These are phyloP conservation scores for Tinea pellionella DNA, from an alignment of 2,888 invertebrate genomes.

Conservation along the genomic window DNA sequence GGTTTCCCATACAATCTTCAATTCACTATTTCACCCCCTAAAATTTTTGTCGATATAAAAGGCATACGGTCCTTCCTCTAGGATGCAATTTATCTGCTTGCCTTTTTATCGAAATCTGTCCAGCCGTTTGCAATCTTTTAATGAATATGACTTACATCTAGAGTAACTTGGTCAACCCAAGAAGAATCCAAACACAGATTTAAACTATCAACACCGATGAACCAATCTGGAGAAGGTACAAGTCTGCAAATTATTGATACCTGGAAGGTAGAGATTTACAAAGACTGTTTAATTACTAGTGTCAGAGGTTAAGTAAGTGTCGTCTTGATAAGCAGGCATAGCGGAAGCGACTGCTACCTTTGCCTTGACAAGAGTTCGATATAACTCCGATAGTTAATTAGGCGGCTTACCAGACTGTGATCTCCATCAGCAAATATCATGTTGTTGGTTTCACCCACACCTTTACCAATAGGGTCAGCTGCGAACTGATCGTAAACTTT, in stretches of 20 bases:
- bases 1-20: too few species aligned
- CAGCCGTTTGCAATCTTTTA: too few species aligned
- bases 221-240: constrained; percentile 78
- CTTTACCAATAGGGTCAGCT: constrained; percentile 77
- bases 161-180: constrained; percentile 66
- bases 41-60: too few species aligned
- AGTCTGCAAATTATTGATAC: constrained; percentile 69
- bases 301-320: too few species aligned
- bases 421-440: constrained; percentile 89
- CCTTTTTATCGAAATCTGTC: too few species aligned
- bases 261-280: constrained; percentile 34
- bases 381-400: too few species aligned
- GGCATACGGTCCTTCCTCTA: too few species aligned
- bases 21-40: too few species aligned
- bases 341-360: too few species aligned
- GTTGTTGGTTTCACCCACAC: constrained; percentile 80
- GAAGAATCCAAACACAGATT: constrained; percentile 69
- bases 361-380: too few species aligned
- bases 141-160: constrained; percentile 48
- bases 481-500: constrained; percentile 87
- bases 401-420: constrained; percentile 66
- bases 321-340: too few species aligned
- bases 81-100: too few species aligned
- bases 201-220: constrained; percentile 71
- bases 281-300: neutral